Percentiles rank a stretch among this genome's conserved stretches.
Conservation (phyloP, 2,888 invertebrate genomes). For the Folsomia candida region DNA sequence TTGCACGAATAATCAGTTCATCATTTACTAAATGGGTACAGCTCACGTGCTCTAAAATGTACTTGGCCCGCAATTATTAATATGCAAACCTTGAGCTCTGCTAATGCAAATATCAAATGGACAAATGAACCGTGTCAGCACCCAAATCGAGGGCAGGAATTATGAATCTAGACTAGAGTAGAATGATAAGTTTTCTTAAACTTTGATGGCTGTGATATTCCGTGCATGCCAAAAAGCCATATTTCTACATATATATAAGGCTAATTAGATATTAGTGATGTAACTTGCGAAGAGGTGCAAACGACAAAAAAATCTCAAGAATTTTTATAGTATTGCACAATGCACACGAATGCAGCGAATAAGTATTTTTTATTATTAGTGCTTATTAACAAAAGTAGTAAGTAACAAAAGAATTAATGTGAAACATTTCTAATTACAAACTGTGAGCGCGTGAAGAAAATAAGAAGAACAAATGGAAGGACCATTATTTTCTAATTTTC, state of each 20-base stretch:
- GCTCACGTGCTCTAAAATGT: not conserved
- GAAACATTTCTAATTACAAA: not conserved
- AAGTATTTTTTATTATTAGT: not conserved
- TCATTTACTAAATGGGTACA: constrained; percentile 5
- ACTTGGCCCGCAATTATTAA: not conserved
- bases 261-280: no score
- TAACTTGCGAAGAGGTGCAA: no score
- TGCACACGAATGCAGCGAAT: not conserved
- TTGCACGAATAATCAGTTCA: not conserved
- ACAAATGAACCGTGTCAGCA: not conserved
- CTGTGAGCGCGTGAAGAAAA: not conserved
- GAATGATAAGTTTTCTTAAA: not conserved
- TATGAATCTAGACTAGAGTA: not conserved
- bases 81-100: not conserved
- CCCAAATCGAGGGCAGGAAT: not conserved
- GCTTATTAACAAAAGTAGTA: not conserved
- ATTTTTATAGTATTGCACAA: not conserved
- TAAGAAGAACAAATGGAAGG: not conserved
- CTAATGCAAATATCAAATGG: not conserved
- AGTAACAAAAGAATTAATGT: not conserved
- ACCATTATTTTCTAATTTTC: constrained; percentile 15
- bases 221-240: not conserved
- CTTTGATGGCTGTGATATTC: not conserved
- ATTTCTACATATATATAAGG: no score
- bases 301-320: no score